Evolutionary conservation across 2,113 vertebrate genomes (phyloP).

Genomic region (Xiphophorus maculatus): DNA sequence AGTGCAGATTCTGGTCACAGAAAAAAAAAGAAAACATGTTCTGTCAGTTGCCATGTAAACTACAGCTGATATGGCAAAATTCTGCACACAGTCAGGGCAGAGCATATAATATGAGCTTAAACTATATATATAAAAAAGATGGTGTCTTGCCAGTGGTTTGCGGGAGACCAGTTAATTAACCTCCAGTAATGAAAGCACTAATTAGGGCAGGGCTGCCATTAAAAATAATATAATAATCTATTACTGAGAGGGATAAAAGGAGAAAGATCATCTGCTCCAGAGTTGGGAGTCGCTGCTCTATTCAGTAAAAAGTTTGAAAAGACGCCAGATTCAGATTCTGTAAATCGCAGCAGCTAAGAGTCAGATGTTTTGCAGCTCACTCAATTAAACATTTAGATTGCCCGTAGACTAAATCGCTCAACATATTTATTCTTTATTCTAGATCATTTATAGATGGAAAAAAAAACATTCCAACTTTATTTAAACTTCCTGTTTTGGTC

Average conservation of each 20-base stretch:
- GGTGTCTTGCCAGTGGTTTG: neutral
- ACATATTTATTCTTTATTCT: neutral
- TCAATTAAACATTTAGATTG: neutral
- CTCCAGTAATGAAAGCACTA: slow-evolving; percentile 34
- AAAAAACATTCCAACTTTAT: neutral
- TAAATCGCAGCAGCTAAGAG: neutral
- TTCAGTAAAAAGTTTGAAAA: slow-evolving; percentile 5
- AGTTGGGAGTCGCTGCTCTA: slow-evolving; percentile 20
- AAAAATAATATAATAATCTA: slow-evolving; percentile 26
- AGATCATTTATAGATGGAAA: neutral
- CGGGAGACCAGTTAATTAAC: slow-evolving; percentile 52
- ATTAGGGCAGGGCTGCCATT: slow-evolving; percentile 28
- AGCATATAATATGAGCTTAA: neutral
- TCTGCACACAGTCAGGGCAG: neutral
- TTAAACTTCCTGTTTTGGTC: too few species aligned
- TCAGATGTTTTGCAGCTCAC: neutral
- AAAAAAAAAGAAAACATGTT: neutral
- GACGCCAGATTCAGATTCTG: neutral
- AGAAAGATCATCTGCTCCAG: neutral
- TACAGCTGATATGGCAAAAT: neutral
- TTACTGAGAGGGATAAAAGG: slow-evolving; percentile 17
- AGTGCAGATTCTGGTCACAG: neutral
- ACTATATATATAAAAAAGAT: neutral
- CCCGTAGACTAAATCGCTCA: neutral
- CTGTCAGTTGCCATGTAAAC: neutral